A percentile compares a stretch with the other conserved stretches of the same genome.
Conservation (phyloP, 64 coral and sea anemone genomes). For the Montipora efflorescens region DNA sequence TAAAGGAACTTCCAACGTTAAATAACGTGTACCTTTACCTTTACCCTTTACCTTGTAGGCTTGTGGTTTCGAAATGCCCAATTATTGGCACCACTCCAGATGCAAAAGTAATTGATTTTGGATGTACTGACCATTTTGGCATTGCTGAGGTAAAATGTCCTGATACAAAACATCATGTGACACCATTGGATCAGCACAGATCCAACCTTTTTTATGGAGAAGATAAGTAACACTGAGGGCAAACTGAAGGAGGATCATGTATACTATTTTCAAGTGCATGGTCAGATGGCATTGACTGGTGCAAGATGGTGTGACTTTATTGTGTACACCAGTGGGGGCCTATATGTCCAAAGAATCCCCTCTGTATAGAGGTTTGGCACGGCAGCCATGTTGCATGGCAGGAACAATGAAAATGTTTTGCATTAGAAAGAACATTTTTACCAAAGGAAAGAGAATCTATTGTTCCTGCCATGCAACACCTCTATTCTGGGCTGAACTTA, state of each 20-base stretch:
- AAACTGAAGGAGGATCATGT: constrained; percentile 16
- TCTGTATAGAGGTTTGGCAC: too few relatives aligned
- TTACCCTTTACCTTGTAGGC: too few relatives aligned
- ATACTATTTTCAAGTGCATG: constrained; percentile 42
- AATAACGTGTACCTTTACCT: too few relatives aligned
- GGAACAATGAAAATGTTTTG: too few relatives aligned
- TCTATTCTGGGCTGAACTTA: constrained; percentile 10
- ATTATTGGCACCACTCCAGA: constrained; percentile 11
- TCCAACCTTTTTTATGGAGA: constrained; percentile 31
- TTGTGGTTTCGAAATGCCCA: constrained; percentile 36
- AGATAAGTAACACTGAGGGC: background rate
- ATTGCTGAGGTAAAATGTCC: constrained; percentile 38
- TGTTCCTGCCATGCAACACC: background rate
- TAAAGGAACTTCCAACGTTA: too few relatives aligned
- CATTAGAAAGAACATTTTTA: too few relatives aligned
- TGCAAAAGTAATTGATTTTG: background rate
- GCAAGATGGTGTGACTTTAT: constrained; percentile 53
- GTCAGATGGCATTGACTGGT: background rate
- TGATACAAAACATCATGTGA: background rate
- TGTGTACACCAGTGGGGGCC: constrained; percentile 31
- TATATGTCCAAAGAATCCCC: constrained; percentile 40
- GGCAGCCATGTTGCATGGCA: too few relatives aligned
- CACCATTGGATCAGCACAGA: constrained; percentile 17
- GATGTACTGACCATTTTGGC: constrained; percentile 1
- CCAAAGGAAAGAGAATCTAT: too few relatives aligned